phyloP scores from a whole-genome alignment of 2,888 invertebrate species.

The Diaprepes abbreviatus region DNA sequence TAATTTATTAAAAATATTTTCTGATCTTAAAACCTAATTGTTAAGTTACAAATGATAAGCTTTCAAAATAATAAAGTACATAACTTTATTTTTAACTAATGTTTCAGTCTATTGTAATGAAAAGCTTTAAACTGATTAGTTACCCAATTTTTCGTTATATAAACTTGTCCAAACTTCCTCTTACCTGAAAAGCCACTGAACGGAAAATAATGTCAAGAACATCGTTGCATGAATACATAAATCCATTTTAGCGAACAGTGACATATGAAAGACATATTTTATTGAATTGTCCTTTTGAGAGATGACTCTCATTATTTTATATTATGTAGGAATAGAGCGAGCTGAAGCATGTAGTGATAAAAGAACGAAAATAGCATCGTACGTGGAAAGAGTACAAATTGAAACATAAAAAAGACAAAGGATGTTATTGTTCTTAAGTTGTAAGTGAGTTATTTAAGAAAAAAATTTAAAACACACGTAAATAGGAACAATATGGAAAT shows the following conservation, averaged over 20 bases:
- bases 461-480: too few relatives aligned
- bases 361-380: background rate
- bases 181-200: background rate
- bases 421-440: background rate
- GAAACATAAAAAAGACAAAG: background rate
- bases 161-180: background rate
- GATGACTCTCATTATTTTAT: conserved; percentile 12
- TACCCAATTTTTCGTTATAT: background rate
- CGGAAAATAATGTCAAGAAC: background rate
- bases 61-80: too few relatives aligned
- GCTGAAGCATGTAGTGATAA: background rate
- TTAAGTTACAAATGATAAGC: too few relatives aligned
- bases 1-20: too few relatives aligned
- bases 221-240: conserved; percentile 4
- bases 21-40: too few relatives aligned
- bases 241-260: conserved; percentile 2
- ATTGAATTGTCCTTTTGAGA: conserved; percentile 1
- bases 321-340: conserved; percentile 10
- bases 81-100: too few relatives aligned
- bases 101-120: too few relatives aligned
- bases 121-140: background rate
- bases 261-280: conserved; percentile 4
- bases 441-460: too few relatives aligned
- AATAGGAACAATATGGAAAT: too few relatives aligned
- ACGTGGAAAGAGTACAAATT: background rate